phyloP scores from a whole-genome alignment of 2,113 vertebrate genomes.

The Apaloderma vittatum region DNA sequence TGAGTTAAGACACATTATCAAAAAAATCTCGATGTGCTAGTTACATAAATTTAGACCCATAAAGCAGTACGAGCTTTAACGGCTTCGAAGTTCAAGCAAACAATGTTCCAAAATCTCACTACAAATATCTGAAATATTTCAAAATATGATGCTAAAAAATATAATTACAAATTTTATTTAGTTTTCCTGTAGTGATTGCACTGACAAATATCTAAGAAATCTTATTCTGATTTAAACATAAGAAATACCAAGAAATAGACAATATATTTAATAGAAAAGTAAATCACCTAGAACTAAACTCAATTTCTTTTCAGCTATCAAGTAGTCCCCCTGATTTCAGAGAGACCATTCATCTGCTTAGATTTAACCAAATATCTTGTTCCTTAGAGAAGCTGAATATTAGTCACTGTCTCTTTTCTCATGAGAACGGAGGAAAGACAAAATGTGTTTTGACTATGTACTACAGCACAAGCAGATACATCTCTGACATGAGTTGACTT shows the following conservation, averaged over 20 bases:
- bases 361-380: neutral
- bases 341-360: neutral
- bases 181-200: neutral
- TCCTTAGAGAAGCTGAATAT: neutral
- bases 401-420: neutral
- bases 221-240: neutral
- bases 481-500: neutral
- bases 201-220: neutral
- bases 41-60: neutral
- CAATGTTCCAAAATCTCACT: neutral
- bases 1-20: neutral
- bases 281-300: neutral
- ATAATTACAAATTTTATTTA: neutral
- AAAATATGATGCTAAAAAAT: neutral
- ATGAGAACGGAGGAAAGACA: neutral
- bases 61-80: neutral
- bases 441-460: neutral
- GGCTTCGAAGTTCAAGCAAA: neutral
- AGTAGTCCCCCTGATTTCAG: neutral
- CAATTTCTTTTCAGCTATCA: neutral
- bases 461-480: neutral
- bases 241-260: neutral
- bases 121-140: neutral
- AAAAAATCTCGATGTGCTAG: neutral
- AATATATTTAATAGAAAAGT: neutral